phyloP scores from a whole-genome alignment of 1,140 invertebrate genomes.

The Leptopilina clavipes region DNA sequence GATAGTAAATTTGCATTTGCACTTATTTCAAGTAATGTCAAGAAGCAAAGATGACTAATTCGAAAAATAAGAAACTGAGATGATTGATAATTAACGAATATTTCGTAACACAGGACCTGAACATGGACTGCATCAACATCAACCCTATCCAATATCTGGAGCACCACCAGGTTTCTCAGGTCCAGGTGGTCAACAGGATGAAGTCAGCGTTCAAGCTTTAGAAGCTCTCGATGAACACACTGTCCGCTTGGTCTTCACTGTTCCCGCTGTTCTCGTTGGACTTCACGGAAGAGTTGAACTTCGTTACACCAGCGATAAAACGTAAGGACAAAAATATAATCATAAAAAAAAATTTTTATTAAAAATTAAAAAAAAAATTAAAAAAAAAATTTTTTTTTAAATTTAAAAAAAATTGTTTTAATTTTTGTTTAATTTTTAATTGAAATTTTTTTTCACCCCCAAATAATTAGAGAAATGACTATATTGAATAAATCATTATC shows the following conservation, averaged over 20 bases:
- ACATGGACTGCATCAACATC: slow-evolving; percentile 55
- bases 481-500: no score
- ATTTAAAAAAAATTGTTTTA: no score
- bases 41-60: not conserved
- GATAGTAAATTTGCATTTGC: no score
- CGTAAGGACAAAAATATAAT: slow-evolving; percentile 73
- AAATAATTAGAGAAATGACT: no score
- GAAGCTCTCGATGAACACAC: slow-evolving; percentile 86
- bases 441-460: not conserved
- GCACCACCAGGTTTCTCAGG: slow-evolving; percentile 57
- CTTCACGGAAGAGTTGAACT: slow-evolving; percentile 88
- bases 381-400: no score
- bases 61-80: not conserved
- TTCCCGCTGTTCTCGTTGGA: slow-evolving; percentile 88
- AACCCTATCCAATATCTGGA: slow-evolving; percentile 58
- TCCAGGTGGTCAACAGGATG: slow-evolving; percentile 65
- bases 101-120: slow-evolving; percentile 58
- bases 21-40: not conserved
- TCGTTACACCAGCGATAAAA: slow-evolving; percentile 83
- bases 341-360: slow-evolving; percentile 13
- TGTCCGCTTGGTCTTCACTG: slow-evolving; percentile 86
- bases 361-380: no score
- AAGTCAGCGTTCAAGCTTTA: slow-evolving; percentile 80
- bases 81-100: not conserved
- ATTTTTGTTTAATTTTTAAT: no score